Base-by-base conservation (phyloP, 2,797 vertebrate genomes). In the Nyctalus aviator region DNA sequence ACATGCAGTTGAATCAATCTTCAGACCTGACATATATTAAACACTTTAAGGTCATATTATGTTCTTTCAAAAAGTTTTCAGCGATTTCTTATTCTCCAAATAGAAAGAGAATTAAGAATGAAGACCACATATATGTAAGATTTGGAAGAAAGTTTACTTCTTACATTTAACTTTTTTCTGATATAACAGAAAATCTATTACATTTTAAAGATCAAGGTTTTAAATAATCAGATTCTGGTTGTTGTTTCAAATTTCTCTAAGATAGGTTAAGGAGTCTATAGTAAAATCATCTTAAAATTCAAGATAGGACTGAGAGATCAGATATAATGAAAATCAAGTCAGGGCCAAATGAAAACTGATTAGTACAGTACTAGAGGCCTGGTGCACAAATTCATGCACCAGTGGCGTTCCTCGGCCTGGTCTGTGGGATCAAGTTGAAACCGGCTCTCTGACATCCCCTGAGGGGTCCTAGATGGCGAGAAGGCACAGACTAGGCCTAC, bases 221-320 rank as follows among this genome's bases (percentile, higher is more conserved):
- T 69, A 96, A 85, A 83, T 21, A 84, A 82, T 87, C 10, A 84
- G 62, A 93, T 83, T 86, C 71, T 69, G 18, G 32, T 68, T 46
- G 75, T 69, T 82, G 17, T 50, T 84, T 35, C 83, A 90, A 68
- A 48, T 64, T 20, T 87, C 73, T 66, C 44, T 37, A 91, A 75
- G 30, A 88, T 8, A 59, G 30, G 18, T 69, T 73, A 94, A 93
- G 44, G 13, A 90, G 71, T 93, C 50, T 88, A 53, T 1, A 81
- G 9, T 76, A 17, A 27, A 66, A 66, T 81, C 46, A 84, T 66
- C 69, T 71, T 68, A 32, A 84, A 88, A 64, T 59, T 89, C 37
- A 69, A 88, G 13, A 75, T 6, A 68, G 37, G 59, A 82, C 57
- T 78, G 25, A 86, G 71, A 89, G 44, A 75, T 0, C 9, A 81